Evolutionary conservation across 2,113 vertebrate species (phyloP), one percentile per base, ranked within the genome.

Genomic region (Sigmodon hispidus): DNA sequence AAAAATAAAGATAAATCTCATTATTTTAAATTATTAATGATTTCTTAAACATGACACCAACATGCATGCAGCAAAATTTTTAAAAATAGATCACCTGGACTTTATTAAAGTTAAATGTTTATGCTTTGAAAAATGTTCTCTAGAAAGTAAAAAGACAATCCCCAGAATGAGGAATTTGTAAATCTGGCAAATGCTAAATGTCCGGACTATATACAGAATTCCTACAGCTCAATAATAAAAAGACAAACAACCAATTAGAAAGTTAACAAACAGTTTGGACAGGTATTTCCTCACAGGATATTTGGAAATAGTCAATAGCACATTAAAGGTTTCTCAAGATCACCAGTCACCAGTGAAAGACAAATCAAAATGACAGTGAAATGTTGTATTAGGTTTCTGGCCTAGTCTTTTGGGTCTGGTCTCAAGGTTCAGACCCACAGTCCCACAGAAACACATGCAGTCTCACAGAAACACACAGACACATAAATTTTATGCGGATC

Each of bases 311-410:
- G 31, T 24, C 43, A 24, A 48, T 43, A 84, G 45, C 43, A 80
- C 65, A 95, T 70, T 34, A 85, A 83, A 94, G 89, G 1, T 86
- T 59, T 15, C 22, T 87, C 24, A 22, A 77, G 22, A 83, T 90
- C 75, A 92, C n/a, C 75, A 52, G 52, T 92, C 86, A 73, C 75
- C 45, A 90, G 31, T 26, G 36, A 94, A 85, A 88, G 52, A 21
- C 24, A 90, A 93, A 85, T 95, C 57, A 93, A 90, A 77, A 85
- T 13, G 16, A 81, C 70, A 61, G 3, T 43, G n/a, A 70, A 10
- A 85, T 70, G 36, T 1, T 16, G 75, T n/a, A n/a, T n/a, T n/a
- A n/a, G n/a, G n/a, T n/a, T n/a, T n/a, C n/a, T n/a, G n/a, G n/a
- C n/a, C n/a, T n/a, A n/a, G n/a, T n/a, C n/a, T n/a, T n/a, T n/a